A percentile compares a stretch with the other conserved stretches of the same genome.
Conservation (phyloP, 2,113 vertebrate species). For the Austrofundulus limnaeus region DNA sequence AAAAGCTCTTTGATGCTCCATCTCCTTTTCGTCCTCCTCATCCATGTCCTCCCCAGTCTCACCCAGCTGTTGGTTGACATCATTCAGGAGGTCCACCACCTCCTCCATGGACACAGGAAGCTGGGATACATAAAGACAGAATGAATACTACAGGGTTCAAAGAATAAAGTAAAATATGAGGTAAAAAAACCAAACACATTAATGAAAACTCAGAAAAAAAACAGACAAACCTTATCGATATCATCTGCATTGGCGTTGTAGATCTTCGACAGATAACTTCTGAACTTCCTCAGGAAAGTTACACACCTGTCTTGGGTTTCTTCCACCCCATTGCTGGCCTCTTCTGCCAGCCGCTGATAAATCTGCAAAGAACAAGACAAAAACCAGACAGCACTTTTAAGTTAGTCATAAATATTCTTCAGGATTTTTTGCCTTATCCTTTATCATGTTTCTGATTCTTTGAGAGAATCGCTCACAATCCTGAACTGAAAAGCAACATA, state of each 20-base stretch:
- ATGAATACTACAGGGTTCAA: background rate
- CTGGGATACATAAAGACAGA: slow-evolving; percentile 64
- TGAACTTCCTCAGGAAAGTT: slow-evolving; percentile 85
- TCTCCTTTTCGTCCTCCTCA: slow-evolving; percentile 63
- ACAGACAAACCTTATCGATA: slow-evolving; percentile 81
- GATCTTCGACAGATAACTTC: slow-evolving; percentile 86
- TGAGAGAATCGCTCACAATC: background rate
- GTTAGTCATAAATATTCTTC: no score
- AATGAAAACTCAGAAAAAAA: background rate
- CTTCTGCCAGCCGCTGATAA: slow-evolving; percentile 91
- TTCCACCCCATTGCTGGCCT: slow-evolving; percentile 86
- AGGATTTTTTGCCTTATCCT: no score
- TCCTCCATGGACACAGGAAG: slow-evolving; percentile 90
- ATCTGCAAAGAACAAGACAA: slow-evolving; percentile 86
- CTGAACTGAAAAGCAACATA: background rate
- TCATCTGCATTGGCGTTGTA: slow-evolving; percentile 80
- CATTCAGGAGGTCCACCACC: slow-evolving; percentile 87
- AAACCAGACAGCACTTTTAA: no score
- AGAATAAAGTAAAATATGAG: background rate
- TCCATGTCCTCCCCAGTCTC: slow-evolving; percentile 79
- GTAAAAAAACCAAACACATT: background rate
- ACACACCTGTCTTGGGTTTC: slow-evolving; percentile 90
- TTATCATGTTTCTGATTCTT: background rate
- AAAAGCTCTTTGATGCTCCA: slow-evolving; percentile 31
- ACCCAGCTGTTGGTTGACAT: slow-evolving; percentile 89